Conservation (phyloP, 2,797 vertebrate species). For the Eospalax fontanierii region DNA sequence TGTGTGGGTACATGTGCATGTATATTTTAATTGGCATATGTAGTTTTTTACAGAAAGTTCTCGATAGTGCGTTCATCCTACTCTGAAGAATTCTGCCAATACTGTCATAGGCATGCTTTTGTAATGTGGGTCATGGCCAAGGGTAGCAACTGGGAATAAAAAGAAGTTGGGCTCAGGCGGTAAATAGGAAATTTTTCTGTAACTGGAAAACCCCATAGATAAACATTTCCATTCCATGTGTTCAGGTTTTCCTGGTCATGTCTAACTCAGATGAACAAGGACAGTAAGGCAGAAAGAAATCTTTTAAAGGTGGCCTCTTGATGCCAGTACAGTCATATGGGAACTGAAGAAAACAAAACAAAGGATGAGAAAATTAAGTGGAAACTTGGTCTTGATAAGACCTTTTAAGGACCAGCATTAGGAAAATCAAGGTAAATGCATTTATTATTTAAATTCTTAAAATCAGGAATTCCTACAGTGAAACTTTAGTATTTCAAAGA, state of each 20-base stretch:
- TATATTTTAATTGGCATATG: neutral
- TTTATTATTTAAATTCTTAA: neutral
- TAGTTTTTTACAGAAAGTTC: neutral
- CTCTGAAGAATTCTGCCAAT: neutral
- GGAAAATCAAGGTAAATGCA: neutral
- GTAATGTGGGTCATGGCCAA: neutral
- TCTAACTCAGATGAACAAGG: neutral
- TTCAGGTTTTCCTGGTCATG: neutral
- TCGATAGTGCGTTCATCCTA: neutral
- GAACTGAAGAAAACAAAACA: neutral
- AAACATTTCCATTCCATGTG: neutral
- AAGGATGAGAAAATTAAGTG: neutral
- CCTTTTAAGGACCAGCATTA: neutral
- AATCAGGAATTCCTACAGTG: neutral
- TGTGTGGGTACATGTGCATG: too few species aligned
- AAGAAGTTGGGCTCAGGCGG: neutral
- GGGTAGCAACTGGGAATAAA: neutral
- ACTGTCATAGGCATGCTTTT: neutral
- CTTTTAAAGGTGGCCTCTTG: neutral
- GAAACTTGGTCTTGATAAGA: neutral
- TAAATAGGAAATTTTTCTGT: neutral
- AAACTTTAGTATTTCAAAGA: constrained; percentile 1
- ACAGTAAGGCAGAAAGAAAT: neutral
- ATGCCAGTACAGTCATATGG: neutral
- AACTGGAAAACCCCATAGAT: neutral